phyloP scores from a whole-genome alignment of 2,113 vertebrate genomes.

The Boulengeromyrus knoepffleri region DNA sequence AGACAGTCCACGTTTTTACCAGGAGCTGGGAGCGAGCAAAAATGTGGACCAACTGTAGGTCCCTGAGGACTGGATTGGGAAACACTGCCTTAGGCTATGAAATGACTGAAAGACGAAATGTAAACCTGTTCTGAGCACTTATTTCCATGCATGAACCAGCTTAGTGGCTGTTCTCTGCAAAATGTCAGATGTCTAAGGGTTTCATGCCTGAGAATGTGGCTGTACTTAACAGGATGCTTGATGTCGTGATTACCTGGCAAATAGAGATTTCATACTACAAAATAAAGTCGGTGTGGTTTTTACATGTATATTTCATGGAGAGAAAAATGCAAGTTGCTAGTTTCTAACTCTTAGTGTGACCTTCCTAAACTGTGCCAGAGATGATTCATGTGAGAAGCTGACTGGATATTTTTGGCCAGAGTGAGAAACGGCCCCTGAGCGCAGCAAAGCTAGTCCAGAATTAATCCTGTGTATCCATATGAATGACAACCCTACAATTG shows the following conservation, averaged over 20 bases:
- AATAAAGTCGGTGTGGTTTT: slow-evolving; percentile 52
- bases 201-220: slow-evolving; percentile 70
- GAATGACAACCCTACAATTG: neutral
- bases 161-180: slow-evolving; percentile 45
- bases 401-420: neutral
- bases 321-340: neutral
- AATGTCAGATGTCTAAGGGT: slow-evolving; percentile 47
- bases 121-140: slow-evolving; percentile 68
- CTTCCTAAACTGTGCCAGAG: neutral
- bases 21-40: neutral
- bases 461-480: neutral
- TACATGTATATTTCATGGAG: neutral
- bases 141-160: slow-evolving; percentile 71
- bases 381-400: neutral
- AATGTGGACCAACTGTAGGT: neutral
- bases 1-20: neutral
- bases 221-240: slow-evolving; percentile 64
- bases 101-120: slow-evolving; percentile 68
- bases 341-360: neutral
- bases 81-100: neutral
- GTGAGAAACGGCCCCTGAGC: neutral
- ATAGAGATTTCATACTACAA: slow-evolving; percentile 75
- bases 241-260: slow-evolving; percentile 67
- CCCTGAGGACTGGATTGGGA: neutral
- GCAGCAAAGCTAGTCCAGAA: neutral